Base-by-base conservation (phyloP, 2,888 invertebrate species). In the Epinotia ramella region DNA sequence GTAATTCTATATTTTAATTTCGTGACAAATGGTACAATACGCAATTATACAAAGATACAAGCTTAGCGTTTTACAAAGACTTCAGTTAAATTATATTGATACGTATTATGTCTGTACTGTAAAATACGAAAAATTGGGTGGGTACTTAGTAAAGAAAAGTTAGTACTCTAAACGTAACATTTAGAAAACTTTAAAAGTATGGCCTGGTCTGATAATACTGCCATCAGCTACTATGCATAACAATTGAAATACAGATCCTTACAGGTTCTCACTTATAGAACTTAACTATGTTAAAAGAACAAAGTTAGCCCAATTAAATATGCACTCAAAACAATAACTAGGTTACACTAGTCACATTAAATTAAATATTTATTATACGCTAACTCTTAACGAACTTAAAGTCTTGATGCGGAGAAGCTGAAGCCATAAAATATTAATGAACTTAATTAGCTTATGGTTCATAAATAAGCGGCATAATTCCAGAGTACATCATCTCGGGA, bases 401-500 rank as follows among this genome's bases (percentile, higher is more conserved):
- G 59, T 68, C 69, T 56, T 71, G 20, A 69, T 11, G 53, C 64
- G 24, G 33, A 53, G 44, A 67, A 76, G 71, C 66, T 67, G 24
- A 56, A 73, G 68, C 75, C 75, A 70, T 75, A 68, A 77, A 77
- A 75, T 77, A 77, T 77, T 74, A 77, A 77, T 75, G 75, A 75
- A 67, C 46, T 46, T 77, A 77, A 88, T 88, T 88, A 90, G 88
- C 86, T 84, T 86, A 88, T 86, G 87, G 84, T 86, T 86, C 86
- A 90, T 92, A 91, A 92, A 91, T 92, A 89, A 88, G 84, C 89
- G 86, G 89, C 86, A 91, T 92, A 91, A 92, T 92, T 90, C 89
- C 83, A 85, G 81, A 89, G 90, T 90, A 89, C 89, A 92, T 93
- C 92, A 92, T 91, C 89, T 91, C 90, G 89, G 88, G 89, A 87